Percentiles rank a stretch among this genome's conserved stretches.
Evolutionary conservation across 1,140 invertebrate species (phyloP).

Genomic region (Pogonognathellus flavescens): DNA sequence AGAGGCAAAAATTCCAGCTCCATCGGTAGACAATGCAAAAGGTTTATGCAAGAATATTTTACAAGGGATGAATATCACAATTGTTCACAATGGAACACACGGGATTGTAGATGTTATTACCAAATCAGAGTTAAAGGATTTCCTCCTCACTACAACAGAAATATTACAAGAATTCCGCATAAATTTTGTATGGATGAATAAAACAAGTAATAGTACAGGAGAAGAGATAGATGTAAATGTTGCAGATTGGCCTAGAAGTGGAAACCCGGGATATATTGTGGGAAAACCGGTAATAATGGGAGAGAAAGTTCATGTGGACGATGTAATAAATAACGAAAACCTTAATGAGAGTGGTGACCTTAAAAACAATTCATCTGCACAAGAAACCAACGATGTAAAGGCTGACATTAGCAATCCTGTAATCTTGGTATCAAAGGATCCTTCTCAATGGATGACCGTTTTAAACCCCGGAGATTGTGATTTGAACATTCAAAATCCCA

Average conservation of each 20-base stretch:
- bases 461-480: slow-evolving; percentile 56
- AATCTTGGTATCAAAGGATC: background rate
- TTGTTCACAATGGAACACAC: slow-evolving; percentile 75
- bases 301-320: background rate
- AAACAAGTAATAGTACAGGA: background rate
- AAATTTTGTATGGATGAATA: slow-evolving; percentile 70
- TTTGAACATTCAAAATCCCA: background rate
- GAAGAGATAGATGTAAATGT: slow-evolving; percentile 67
- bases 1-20: background rate
- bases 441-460: slow-evolving; percentile 57
- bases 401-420: slow-evolving; percentile 3
- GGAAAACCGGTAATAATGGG: slow-evolving; percentile 75
- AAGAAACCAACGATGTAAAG: slow-evolving; percentile 33
- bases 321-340: slow-evolving; percentile 11
- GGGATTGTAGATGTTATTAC: slow-evolving; percentile 72
- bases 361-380: slow-evolving; percentile 10
- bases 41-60: slow-evolving; percentile 71
- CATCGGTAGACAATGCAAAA: background rate
- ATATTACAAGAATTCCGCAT: slow-evolving; percentile 73
- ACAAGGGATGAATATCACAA: slow-evolving; percentile 72
- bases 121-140: slow-evolving; percentile 71
- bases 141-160: slow-evolving; percentile 67
- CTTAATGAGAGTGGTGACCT: background rate
- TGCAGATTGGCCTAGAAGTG: slow-evolving; percentile 73
- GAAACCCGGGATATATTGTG: slow-evolving; percentile 78